Evolutionary conservation across 2,888 invertebrate genomes (phyloP), one percentile per base, ranked within the genome.

Genomic region (Listrodromus nycthemerus): DNA sequence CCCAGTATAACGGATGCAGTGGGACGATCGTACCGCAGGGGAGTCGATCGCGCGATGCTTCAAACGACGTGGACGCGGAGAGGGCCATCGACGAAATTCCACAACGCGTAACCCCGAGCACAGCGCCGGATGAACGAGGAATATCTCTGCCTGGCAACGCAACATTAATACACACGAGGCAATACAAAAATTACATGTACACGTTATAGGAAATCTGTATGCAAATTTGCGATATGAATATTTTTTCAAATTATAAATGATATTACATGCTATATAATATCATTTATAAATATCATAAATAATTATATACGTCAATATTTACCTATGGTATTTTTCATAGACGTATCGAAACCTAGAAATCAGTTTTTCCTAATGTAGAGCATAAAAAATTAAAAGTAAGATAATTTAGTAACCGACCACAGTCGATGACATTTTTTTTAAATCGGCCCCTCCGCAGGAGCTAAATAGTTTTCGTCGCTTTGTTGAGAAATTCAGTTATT

Each of bases 1-100:
- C 74, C 33, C 19, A n/a, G 48, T 24, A 48, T 61, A 74, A 63
- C 61, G 19, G 33, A 30, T 45, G 19, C 48, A 19, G 7, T 48
- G 45, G 16, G 10, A 63, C 61, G 48, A 19, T 48, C 45, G 33
- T 48, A 48, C 19, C 61, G 10, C 30, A 50, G 30, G 21, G 21
- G 19, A 30, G 19, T 55, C 55, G 24, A 55, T 55, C 19, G 10
- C 8, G 41, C 5, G 69, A 50, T 24, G 24, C 52, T 8, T 13
- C 21, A 24, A 55, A 55, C 21, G 21, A 41, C 55, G 55, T 21
- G 24, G 24, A 55, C 24, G 55, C 55, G 24, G 55, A 10, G 24
- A 10, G 10, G 10, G 13, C 55, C 55, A 55, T 55, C 24, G 21
- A 13, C 55, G 24, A 55, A 24, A 55, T 21, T 24, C 55, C 55